phyloP scores from a whole-genome alignment of 2,888 invertebrate genomes.

The Himalopsyche tibetana region DNA sequence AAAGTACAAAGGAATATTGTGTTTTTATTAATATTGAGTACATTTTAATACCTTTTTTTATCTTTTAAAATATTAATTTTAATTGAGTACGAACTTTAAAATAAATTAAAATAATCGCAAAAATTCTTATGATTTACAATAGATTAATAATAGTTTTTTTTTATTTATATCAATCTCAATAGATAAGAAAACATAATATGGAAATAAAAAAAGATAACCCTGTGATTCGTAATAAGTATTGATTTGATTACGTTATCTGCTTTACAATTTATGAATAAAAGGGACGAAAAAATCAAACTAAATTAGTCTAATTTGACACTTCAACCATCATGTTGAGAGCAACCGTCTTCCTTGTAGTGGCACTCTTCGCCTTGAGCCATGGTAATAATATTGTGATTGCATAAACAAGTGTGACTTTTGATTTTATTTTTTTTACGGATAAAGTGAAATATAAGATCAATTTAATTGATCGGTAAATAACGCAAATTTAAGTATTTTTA shows the following conservation, averaged over 20 bases:
- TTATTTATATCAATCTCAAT: no score
- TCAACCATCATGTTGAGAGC: not conserved
- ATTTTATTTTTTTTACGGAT: no score
- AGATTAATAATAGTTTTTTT: no score
- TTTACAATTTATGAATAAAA: not conserved
- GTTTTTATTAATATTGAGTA: no score
- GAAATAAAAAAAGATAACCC: not conserved
- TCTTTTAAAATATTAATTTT: no score
- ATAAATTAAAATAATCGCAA: no score
- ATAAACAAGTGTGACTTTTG: not conserved
- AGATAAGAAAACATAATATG: not conserved
- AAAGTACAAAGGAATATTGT: no score
- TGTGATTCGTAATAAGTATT: not conserved
- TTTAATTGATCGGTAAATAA: not conserved
- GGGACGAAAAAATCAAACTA: not conserved
- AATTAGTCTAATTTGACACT: not conserved
- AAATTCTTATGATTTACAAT: no score
- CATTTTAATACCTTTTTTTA: no score
- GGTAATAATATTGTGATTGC: constrained; percentile 5
- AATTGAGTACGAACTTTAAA: no score
- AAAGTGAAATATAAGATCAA: not conserved
- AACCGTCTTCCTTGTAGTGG: not conserved
- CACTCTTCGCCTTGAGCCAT: constrained; percentile 7
- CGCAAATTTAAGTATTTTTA: no score
- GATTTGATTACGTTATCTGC: not conserved